These are phyloP conservation scores for Shargacucullia verbasci DNA, from an alignment of 2,888 invertebrate species.

Conservation along the genomic window DNA sequence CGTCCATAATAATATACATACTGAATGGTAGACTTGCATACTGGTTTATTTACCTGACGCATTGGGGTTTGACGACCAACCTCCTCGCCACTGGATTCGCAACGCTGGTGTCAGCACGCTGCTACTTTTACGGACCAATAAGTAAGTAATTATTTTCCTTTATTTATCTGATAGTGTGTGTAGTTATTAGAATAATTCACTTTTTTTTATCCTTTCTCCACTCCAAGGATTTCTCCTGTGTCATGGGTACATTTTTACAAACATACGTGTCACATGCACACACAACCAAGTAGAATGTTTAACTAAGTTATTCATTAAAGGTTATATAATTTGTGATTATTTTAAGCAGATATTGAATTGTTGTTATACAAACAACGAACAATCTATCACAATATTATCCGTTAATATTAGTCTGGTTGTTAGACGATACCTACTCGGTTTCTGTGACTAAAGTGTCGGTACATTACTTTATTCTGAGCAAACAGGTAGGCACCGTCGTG, in stretches of 20 bases:
- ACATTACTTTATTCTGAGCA: too few species aligned
- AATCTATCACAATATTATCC: neutral
- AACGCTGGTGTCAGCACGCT: constrained; percentile 74
- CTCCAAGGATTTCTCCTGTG: too few species aligned
- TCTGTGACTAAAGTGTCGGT: neutral
- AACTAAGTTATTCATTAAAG: neutral
- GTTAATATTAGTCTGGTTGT: neutral
- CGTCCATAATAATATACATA: constrained; percentile 74
- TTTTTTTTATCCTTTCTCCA: too few species aligned
- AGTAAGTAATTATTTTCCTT: constrained; percentile 71
- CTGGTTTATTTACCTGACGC: constrained; percentile 88
- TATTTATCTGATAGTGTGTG: neutral
- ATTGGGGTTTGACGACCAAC: constrained; percentile 84
- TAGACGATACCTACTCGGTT: neutral
- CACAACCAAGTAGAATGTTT: too few species aligned
- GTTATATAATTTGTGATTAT: constrained; percentile 7
- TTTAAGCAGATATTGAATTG: neutral
- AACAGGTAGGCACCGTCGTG: too few species aligned
- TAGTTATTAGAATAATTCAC: neutral
- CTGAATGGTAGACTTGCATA: constrained; percentile 62
- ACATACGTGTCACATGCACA: too few species aligned
- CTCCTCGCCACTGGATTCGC: constrained; percentile 75
- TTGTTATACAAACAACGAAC: neutral
- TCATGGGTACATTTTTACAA: too few species aligned
- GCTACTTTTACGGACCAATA: constrained; percentile 78